Percentiles rank a stretch among this genome's conserved stretches.
phyloP scores from a whole-genome alignment of 2,797 vertebrate genomes.

The Hydrophis major region DNA sequence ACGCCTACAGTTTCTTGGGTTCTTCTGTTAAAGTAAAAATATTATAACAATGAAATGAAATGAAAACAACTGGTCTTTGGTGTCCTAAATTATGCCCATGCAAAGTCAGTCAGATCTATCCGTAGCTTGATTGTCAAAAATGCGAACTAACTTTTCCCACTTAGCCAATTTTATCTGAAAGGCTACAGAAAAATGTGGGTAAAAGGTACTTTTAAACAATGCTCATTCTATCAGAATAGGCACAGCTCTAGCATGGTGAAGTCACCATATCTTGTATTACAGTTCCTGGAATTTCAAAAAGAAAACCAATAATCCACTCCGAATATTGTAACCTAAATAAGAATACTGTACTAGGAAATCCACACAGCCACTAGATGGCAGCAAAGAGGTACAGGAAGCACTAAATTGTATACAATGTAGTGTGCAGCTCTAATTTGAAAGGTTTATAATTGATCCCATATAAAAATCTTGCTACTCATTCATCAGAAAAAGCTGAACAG shows the following conservation, averaged over 20 bases:
- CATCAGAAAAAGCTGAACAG: background rate
- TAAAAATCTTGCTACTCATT: background rate
- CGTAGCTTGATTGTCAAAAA: background rate
- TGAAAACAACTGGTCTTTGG: background rate
- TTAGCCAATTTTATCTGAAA: background rate
- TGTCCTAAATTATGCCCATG: background rate
- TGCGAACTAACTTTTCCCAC: background rate
- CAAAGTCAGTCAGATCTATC: background rate
- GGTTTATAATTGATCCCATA: background rate
- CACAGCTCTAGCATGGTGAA: background rate
- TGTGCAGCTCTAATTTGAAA: background rate
- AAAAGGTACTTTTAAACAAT: background rate
- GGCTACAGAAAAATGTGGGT: background rate
- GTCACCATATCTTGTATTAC: background rate
- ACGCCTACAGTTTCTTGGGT: constrained; percentile 51
- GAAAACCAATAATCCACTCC: background rate
- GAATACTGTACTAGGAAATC: background rate
- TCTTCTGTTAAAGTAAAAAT: constrained; percentile 52
- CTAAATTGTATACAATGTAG: background rate
- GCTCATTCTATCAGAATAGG: background rate
- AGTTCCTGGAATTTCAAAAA: background rate
- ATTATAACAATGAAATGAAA: background rate
- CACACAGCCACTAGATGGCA: background rate
- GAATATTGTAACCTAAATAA: background rate
- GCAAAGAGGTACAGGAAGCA: background rate